Evolutionary conservation across 1,140 invertebrate genomes (phyloP).

Genomic region (Melanaphis sacchari): DNA sequence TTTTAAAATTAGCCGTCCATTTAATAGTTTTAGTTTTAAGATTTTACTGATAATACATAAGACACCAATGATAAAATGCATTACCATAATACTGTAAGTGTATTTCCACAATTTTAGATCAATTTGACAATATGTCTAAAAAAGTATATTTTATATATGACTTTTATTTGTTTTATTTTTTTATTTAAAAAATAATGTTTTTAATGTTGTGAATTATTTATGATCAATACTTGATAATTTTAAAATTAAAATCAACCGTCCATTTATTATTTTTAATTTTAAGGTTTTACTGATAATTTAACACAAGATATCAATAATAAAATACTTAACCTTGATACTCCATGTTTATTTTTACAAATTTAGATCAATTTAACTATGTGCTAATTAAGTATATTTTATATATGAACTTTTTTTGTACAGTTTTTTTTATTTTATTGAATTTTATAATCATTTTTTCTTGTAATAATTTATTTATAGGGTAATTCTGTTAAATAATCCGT

Average conservation of each 20-base stretch:
- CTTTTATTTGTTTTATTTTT: background rate
- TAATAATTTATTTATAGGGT: background rate
- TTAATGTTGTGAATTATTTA: background rate
- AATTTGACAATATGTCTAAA: background rate
- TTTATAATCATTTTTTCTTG: background rate
- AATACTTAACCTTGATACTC: background rate
- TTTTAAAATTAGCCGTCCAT: conserved; percentile 1
- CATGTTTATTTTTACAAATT: background rate
- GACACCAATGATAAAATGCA: background rate
- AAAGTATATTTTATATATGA: background rate
- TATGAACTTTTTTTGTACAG: background rate
- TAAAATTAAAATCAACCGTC: background rate
- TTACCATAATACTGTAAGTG: conserved; percentile 1
- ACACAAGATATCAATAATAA: background rate
- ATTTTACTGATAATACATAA: background rate
- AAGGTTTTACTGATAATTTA: background rate
- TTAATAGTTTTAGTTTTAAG: conserved; percentile 26
- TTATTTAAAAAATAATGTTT: background rate
- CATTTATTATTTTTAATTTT: conserved; percentile 21
- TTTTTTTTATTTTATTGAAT: background rate
- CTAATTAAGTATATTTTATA: too few species aligned
- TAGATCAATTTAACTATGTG: background rate
- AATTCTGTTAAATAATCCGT: background rate
- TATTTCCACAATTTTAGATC: background rate
- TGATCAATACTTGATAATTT: background rate